Conservation (phyloP, 2,113 vertebrate species). For the Ictalurus furcatus region DNA sequence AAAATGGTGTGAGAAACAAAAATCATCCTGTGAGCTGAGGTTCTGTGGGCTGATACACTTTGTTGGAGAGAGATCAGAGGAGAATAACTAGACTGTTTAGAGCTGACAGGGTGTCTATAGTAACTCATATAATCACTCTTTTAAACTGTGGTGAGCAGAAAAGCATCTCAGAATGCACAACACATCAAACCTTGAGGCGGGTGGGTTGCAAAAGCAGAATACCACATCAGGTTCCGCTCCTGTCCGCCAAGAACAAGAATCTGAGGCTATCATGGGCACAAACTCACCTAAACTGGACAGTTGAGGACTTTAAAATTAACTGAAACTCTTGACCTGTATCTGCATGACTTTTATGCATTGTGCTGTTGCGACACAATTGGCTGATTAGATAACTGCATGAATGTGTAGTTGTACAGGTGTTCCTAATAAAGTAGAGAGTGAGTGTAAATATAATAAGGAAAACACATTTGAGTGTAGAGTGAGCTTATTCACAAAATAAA, state of each 20-base stretch:
- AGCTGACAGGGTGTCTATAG: background rate
- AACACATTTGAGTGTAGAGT: too few relatives aligned
- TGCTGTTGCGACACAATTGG: too few relatives aligned
- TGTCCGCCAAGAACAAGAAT: background rate
- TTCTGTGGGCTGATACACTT: background rate
- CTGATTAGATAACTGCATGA: background rate
- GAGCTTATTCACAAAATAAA: background rate
- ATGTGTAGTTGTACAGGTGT: background rate
- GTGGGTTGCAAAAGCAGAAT: background rate
- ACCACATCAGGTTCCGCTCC: background rate
- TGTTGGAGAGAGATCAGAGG: background rate
- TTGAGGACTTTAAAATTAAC: background rate
- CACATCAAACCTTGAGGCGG: background rate
- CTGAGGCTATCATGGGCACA: background rate
- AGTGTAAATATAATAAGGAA: background rate
- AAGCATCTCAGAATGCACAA: background rate
- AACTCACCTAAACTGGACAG: background rate
- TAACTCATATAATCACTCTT: background rate
- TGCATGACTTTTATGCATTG: background rate
- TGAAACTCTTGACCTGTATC: background rate
- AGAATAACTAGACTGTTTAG: background rate
- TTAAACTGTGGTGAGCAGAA: background rate
- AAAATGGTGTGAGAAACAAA: too few relatives aligned
- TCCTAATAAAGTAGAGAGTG: background rate
- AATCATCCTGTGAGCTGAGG: too few relatives aligned